Conservation (phyloP, 1,140 invertebrate genomes). For the Pogonus chalceus region DNA sequence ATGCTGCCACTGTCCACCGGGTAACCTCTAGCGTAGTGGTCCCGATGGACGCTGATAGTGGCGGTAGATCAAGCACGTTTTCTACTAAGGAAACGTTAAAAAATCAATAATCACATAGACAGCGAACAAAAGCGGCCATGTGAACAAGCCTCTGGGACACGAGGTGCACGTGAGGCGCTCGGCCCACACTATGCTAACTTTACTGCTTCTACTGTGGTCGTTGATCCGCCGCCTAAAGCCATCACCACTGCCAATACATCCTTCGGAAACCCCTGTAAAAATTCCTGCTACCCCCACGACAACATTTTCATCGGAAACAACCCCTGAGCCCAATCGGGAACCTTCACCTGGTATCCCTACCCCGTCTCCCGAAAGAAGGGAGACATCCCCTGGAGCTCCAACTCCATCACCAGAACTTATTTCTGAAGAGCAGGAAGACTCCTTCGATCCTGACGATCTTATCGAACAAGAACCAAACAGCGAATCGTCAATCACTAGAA, state of each 20-base stretch:
- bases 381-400: constrained; percentile 7
- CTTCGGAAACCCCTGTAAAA: not conserved
- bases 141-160: not conserved
- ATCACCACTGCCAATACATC: constrained; percentile 1
- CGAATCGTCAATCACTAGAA: constrained; percentile 27
- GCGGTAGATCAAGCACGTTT: too few relatives aligned
- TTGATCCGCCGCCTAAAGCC: constrained; percentile 30
- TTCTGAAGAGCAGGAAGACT: not conserved
- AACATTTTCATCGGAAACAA: not conserved
- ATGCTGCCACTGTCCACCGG: not conserved
- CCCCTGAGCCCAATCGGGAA: not conserved
- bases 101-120: not conserved
- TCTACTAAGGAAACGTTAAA: too few relatives aligned
- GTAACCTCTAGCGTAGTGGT: not conserved
- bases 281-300: not conserved
- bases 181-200: constrained; percentile 33
- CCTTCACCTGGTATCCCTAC: not conserved
- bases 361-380: too few relatives aligned
- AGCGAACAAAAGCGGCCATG: not conserved
- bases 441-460: not conserved
- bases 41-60: not conserved
- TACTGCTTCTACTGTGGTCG: constrained; percentile 37
- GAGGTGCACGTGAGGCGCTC: not conserved
- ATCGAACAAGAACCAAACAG: constrained; percentile 14
- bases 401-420: constrained; percentile 14